Conservation (phyloP, 2,113 vertebrate genomes). For the Spilogale gracilis region DNA sequence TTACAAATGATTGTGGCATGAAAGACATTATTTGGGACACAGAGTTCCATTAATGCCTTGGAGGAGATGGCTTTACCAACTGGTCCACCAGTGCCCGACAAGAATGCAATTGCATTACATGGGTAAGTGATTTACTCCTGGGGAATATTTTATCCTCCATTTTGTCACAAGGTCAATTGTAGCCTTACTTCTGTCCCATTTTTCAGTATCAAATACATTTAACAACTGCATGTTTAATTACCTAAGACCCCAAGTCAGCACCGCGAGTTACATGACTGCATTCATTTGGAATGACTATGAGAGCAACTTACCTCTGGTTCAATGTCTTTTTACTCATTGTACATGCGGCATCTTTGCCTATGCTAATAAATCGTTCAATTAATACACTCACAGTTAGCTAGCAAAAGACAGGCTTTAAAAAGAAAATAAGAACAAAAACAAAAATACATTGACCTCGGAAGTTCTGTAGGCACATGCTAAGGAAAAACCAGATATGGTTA, state of each 20-base stretch:
- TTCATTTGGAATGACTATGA: constrained; percentile 54
- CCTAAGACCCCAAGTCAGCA: constrained; percentile 28
- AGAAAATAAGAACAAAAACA: not conserved
- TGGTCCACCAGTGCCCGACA: constrained; percentile 18
- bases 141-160: constrained; percentile 52
- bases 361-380: not conserved
- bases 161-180: constrained; percentile 70
- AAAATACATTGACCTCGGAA: not conserved
- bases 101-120: constrained; percentile 79
- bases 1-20: not conserved
- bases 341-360: not conserved
- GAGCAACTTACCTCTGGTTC: not conserved
- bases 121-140: constrained; percentile 70
- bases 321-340: not conserved
- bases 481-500: not conserved
- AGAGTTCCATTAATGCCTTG: constrained; percentile 55
- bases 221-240: constrained; percentile 57
- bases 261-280: not conserved
- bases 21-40: constrained; percentile 42
- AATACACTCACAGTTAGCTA: not conserved
- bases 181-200: constrained; percentile 63
- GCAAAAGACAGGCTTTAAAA: not conserved
- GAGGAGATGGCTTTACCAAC: constrained; percentile 56
- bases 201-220: constrained; percentile 61
- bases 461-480: not conserved